phyloP scores from a whole-genome alignment of 2,888 invertebrate genomes.

The Cylloceria caligata region DNA sequence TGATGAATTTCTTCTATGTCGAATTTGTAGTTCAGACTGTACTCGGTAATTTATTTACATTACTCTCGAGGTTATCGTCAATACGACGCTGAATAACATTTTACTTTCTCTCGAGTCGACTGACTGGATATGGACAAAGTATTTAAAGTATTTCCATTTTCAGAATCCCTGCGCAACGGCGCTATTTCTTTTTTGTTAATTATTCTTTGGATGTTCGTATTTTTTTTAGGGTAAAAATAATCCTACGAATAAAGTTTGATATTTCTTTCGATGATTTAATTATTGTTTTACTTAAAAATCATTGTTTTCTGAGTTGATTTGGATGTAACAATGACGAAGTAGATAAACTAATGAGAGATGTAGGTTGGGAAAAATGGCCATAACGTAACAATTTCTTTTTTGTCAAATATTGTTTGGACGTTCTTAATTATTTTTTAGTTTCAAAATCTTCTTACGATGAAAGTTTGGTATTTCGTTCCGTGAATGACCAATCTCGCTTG shows the following conservation, averaged over 20 bases:
- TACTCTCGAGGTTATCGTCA: not conserved
- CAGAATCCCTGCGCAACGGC: not conserved
- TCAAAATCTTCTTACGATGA: too few relatives aligned
- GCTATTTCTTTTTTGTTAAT: not conserved
- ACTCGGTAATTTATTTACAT: not conserved
- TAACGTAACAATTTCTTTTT: too few relatives aligned
- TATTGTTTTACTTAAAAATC: too few relatives aligned
- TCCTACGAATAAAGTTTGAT: not conserved
- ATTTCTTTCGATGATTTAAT: too few relatives aligned
- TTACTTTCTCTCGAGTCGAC: slow-evolving; percentile 20
- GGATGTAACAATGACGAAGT: too few relatives aligned
- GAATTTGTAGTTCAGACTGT: slow-evolving; percentile 7
- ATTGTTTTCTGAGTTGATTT: too few relatives aligned
- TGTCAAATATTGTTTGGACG: too few relatives aligned
- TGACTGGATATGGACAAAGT: not conserved
- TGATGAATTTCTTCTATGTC: not conserved
- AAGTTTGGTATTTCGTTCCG: too few relatives aligned
- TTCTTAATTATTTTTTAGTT: not conserved
- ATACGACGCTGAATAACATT: not conserved
- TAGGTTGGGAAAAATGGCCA: too few relatives aligned
- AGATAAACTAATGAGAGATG: too few relatives aligned
- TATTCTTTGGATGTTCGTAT: not conserved
- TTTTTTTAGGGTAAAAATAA: not conserved
- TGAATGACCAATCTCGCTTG: too few relatives aligned
- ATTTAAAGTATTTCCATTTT: not conserved